Evolutionary conservation across 2,888 invertebrate species (phyloP), one percentile per base, ranked within the genome.

Genomic region (Eurois occulta): DNA sequence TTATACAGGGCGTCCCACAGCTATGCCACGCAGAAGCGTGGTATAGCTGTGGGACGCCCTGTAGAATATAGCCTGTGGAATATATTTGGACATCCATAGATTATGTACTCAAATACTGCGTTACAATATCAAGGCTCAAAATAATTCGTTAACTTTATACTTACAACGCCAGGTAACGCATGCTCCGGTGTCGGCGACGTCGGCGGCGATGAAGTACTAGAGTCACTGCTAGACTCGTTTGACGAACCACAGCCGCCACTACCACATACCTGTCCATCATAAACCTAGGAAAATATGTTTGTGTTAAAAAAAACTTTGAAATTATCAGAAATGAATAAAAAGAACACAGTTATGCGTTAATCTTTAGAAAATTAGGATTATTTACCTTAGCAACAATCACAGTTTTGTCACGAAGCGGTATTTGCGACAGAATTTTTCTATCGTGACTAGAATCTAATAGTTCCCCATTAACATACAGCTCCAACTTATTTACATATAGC

Each of bases 141-240:
- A 38, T 68, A 68, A 48, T 41, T 79, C 18, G 6, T 32, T 41
- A 41, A 11, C 11, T 7, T 58, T n/a, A 28, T 67, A 97, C 97
- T 97, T 93, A 99, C 98, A 89, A 99, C 99, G 78, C 99, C 99
- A 21, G 99, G 99, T 87, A 99, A 95, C 86, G 98, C 98, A 91
- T 98, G 98, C 95, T 99, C 99, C 0, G 98, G 98, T 91, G 99
- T 99, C 89, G 98, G 98, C 0, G 98, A 98, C 92, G 98, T 97
- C 85, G 99, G 99, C 3, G 99, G 99, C 1, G 99, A 99, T 5
- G 99, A 98, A 5, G 99, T 98, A 77, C 99, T 99, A 87, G 99
- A 99, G 94, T 99, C 99, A 77, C 99, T 99, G 91, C 99, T 99
- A 76, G 99, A 99, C 92, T 99, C 99, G 75, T 96, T 97, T 8